These are phyloP conservation scores for Thecocarcelia acutangulata DNA, from an alignment of 2,888 invertebrate species.

Conservation along the genomic window DNA sequence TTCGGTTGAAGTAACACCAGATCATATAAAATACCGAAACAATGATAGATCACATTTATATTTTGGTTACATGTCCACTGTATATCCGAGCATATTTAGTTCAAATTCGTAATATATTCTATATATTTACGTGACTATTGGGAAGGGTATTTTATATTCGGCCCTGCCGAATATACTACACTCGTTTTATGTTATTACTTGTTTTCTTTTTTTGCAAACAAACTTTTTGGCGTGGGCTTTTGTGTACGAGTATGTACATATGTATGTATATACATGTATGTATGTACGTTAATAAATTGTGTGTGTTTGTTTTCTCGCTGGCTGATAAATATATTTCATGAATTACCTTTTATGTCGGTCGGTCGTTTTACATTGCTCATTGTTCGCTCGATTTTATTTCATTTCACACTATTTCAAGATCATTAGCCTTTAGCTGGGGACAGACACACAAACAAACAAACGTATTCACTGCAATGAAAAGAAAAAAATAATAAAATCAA, in stretches of 20 bases:
- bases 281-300: constrained; percentile 45
- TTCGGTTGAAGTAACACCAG: too few relatives aligned
- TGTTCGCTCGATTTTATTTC: constrained; percentile 8
- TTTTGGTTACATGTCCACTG: too few relatives aligned
- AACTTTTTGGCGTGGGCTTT: constrained; percentile 57
- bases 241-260: constrained; percentile 23
- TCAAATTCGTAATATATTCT: too few relatives aligned
- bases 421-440: constrained; percentile 51
- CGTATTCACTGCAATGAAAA: constrained; percentile 44
- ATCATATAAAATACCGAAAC: too few relatives aligned
- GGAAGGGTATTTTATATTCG: too few relatives aligned
- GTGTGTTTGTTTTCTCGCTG: constrained; percentile 15
- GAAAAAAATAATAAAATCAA: constrained; percentile 8
- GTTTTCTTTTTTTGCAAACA: constrained; percentile 17
- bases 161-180: too few relatives aligned
- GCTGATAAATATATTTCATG: constrained; percentile 61
- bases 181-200: too few relatives aligned
- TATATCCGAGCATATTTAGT: too few relatives aligned
- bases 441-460: constrained; percentile 12
- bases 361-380: constrained; percentile 4
- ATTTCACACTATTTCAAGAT: constrained; percentile 63
- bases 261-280: too few relatives aligned
- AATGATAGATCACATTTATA: too few relatives aligned
- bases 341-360: constrained; percentile 60
- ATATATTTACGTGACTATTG: too few relatives aligned